A percentile compares a stretch with the other conserved stretches of the same genome.
Evolutionary conservation across 2,888 invertebrate genomes (phyloP).

Genomic region (Panorpa germanica): DNA sequence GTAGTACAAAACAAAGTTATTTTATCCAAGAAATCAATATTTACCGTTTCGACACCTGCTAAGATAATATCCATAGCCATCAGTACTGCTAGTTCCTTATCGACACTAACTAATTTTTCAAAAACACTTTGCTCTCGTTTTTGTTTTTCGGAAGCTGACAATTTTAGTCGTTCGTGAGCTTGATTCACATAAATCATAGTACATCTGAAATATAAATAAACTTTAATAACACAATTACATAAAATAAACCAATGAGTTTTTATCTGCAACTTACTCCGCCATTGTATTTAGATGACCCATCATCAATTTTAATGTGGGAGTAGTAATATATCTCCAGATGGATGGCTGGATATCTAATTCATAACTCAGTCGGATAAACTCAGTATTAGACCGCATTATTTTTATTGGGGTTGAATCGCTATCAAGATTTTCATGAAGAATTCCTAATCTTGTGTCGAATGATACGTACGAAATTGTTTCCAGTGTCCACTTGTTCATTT

Average conservation of each 20-base stretch:
- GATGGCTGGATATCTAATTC: slow-evolving; percentile 20
- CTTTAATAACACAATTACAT: not conserved
- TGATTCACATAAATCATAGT: no score
- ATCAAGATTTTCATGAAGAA: not conserved
- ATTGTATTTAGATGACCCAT: slow-evolving; percentile 16
- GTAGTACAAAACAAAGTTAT: not conserved
- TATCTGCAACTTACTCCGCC: slow-evolving; percentile 13
- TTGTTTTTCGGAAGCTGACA: no score
- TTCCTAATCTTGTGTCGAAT: not conserved
- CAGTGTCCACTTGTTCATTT: no score
- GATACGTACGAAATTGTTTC: not conserved
- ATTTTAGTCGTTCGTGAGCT: no score
- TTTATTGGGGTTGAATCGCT: not conserved
- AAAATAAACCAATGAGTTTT: no score
- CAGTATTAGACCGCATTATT: slow-evolving; percentile 8
- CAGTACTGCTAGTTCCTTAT: slow-evolving; percentile 27
- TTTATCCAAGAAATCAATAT: slow-evolving; percentile 2
- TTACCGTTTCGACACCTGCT: slow-evolving; percentile 40
- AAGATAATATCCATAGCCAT: slow-evolving; percentile 38
- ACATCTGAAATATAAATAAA: no score
- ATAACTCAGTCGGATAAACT: slow-evolving; percentile 10
- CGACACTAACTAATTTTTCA: slow-evolving; percentile 28
- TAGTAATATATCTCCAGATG: slow-evolving; percentile 18
- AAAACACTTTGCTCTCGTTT: slow-evolving; percentile 25
- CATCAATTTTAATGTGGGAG: slow-evolving; percentile 17